Base-by-base conservation (phyloP, 1,140 invertebrate species). In the Drosophila oshimai region DNA sequence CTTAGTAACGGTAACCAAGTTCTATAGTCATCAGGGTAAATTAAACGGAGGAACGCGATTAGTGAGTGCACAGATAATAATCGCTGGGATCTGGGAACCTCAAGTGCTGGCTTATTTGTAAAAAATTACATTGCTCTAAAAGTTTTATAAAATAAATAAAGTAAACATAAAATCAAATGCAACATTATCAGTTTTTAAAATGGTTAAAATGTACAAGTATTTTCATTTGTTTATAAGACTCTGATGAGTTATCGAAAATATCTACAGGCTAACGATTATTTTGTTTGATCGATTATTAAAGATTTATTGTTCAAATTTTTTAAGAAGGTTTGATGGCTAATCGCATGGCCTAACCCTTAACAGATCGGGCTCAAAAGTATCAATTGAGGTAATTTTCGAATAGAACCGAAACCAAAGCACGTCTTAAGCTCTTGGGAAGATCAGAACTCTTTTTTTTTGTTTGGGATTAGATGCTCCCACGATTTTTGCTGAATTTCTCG, bases 1-100 rank as follows among this genome's bases (percentile, higher is more conserved):
- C 53, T n/a, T n/a, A n/a, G n/a, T 71, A 71, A 71, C 68, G 67
- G 68, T 29, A 36, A 17, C 28, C n/a, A 13, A 45, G 53, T 45
- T 34, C 31, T 41, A 31, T 4, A 39, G 29, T 45, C 39, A 62
- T 62, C 17, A 36, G 33, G 17, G 20, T 4, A 33, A 45, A 0
- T 20, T 29, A 24, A 53, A 28, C 17, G 4, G 7, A 10, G 18
- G 15, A 17, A 28, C 20, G 9, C 9, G 20, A 24, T 34, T 46
- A 36, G 20, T 2, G 6, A 55, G n/a, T 12, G 12, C 6, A 39
- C 10, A 22, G 20, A 6, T 39, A 13, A 3, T 36, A 15, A 33
- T 7, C 4, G 10, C 44, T 17, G 44, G 7, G 12, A 17, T 17
- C 24, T 45, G 42, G 44, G 10, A 29, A 31, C 4, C 15, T 46